Conservation (phyloP, 2,888 invertebrate genomes). For the Muscina levida region DNA sequence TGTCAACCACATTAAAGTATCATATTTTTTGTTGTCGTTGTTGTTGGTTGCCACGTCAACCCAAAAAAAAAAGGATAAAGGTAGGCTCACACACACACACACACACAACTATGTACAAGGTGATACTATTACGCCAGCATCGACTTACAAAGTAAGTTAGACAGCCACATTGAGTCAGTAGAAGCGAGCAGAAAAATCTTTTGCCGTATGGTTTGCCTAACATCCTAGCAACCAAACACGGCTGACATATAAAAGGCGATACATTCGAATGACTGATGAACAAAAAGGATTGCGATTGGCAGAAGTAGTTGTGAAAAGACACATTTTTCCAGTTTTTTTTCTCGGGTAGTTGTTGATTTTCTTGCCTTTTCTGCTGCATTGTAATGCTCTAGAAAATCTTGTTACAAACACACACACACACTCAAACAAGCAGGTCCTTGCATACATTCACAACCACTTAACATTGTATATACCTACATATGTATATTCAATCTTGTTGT, state of each 20-base stretch:
- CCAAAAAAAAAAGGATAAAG: constrained; percentile 28
- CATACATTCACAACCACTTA: no score
- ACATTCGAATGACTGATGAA: no score
- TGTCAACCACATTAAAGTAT: constrained; percentile 53
- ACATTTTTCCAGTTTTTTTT: constrained; percentile 13
- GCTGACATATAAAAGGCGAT: no score
- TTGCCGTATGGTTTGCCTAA: no score
- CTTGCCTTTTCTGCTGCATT: neutral
- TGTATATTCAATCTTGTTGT: constrained; percentile 42
- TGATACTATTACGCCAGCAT: no score
- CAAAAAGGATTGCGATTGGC: neutral
- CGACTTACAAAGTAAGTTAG: no score
- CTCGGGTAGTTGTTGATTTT: constrained; percentile 3
- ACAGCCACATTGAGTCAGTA: no score
- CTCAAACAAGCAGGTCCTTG: neutral
- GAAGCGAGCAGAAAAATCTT: no score
- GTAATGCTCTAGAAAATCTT: neutral
- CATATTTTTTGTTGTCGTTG: constrained; percentile 35
- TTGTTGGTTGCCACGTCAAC: no score
- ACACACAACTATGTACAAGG: no score
- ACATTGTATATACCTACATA: no score
- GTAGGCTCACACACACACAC: constrained; percentile 18
- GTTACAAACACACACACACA: neutral
- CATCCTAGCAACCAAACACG: no score
- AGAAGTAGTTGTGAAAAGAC: constrained; percentile 10